phyloP scores from a whole-genome alignment of 2,113 vertebrate genomes.

The Lanius ludovicianus region DNA sequence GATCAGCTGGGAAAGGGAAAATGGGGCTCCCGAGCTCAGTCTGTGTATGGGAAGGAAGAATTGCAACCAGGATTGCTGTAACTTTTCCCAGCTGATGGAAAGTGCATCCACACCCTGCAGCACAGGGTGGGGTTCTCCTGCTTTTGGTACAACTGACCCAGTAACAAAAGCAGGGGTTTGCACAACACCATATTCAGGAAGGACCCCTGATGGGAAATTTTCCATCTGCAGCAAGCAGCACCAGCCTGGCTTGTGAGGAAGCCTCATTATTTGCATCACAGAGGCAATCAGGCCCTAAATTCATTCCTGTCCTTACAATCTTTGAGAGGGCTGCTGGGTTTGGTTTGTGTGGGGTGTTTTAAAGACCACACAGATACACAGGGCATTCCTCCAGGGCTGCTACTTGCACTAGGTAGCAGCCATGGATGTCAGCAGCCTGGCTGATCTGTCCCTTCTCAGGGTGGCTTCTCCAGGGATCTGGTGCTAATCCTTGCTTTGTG shows the following conservation, averaged over 20 bases:
- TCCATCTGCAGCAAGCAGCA: background rate
- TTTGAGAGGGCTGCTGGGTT: background rate
- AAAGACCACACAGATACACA: too few species aligned
- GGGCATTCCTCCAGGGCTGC: background rate
- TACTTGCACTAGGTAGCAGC: background rate
- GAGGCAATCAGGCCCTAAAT: background rate
- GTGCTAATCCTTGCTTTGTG: background rate
- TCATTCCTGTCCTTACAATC: background rate
- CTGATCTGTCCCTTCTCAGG: background rate
- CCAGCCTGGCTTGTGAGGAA: background rate
- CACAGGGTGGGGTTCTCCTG: background rate
- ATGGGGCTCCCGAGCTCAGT: background rate
- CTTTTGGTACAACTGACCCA: background rate
- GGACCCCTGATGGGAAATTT: background rate
- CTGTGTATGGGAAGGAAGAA: background rate
- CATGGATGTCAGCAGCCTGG: background rate
- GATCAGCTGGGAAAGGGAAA: background rate
- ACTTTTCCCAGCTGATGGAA: background rate
- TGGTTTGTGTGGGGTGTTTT: fast-evolving
- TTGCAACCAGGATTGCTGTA: background rate
- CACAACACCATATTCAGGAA: background rate
- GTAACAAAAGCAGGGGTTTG: background rate
- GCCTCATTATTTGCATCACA: background rate
- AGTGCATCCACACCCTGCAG: background rate
- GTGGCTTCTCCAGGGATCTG: background rate